These are phyloP conservation scores for Cynopterus brachyotis DNA, from an alignment of 2,113 vertebrate genomes.

Conservation along the genomic window DNA sequence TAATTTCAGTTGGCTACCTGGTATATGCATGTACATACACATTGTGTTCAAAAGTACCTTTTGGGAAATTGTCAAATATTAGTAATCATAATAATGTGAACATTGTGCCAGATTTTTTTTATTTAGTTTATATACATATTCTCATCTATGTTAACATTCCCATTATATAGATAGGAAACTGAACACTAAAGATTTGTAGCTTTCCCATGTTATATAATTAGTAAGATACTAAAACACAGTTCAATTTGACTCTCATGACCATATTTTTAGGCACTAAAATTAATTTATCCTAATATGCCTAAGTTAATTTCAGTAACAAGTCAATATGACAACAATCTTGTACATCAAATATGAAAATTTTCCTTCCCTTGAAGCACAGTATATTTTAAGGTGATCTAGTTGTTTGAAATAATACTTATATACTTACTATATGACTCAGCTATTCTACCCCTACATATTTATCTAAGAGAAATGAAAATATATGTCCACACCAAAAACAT, in stretches of 20 bases:
- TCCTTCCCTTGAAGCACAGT: background rate
- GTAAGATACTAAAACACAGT: background rate
- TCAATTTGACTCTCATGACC: background rate
- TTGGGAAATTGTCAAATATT: background rate
- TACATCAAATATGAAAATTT: background rate
- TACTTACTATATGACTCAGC: background rate
- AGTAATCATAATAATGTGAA: background rate
- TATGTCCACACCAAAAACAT: background rate
- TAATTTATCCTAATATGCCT: background rate
- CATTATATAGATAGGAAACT: background rate
- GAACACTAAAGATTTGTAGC: background rate
- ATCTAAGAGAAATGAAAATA: background rate
- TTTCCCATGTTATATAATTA: background rate
- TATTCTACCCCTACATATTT: background rate
- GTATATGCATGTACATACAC: background rate
- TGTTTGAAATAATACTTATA: background rate
- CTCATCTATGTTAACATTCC: background rate
- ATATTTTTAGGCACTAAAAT: background rate
- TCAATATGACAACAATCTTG: background rate
- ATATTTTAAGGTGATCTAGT: background rate
- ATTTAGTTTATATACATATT: background rate
- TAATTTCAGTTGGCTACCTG: background rate
- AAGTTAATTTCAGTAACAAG: background rate
- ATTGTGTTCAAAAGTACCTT: background rate
- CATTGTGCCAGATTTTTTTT: background rate